Evolutionary conservation across 1,140 invertebrate genomes (phyloP), one percentile per base, ranked within the genome.

Genomic region (Parasteatoda tepidariorum): DNA sequence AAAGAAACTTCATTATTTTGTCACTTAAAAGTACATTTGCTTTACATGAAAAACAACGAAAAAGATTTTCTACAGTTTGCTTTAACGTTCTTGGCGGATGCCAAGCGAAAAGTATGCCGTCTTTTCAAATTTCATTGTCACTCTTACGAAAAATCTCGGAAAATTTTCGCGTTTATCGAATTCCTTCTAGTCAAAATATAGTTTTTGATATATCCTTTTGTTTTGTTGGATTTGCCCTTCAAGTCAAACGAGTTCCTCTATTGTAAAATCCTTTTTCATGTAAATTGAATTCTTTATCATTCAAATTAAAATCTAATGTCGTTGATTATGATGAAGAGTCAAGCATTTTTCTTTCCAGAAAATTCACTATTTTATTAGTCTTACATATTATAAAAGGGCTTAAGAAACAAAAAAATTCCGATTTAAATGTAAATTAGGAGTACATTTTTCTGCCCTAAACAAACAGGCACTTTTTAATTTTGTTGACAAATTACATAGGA

Each of bases 231-330:
- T 48, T 66, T 48, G 24, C 33, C 24, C 62, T 0, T 13, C 15
- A 64, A 34, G n/a, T 33, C 30, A 67, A 66, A 66, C 34, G n/a
- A 31, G 57, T 22, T 13, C 15, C 22, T 33, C 61, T 28, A 68
- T 55, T 79, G 64, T 68, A 33, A 31, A 38, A 26, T 18, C 54
- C 62, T 79, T 68, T 79, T 68, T 79, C 26, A 79, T 79, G 76
- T 15, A 79, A 79, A 79, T 79, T 34, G 15, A 34, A 28, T 68
- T 57, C 48, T 31, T 79, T 79, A n/a, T 68, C n/a, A 79, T 79
- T 62, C 54, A 79, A 79, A 79, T 79, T 67, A 79, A 57, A n/a
- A 31, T 55, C 22, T 38, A 48, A 26, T 57, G 5, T 55, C 61
- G 15, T 22, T 66, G 61, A 75, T 75, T 75, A 75, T 54, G 4